Percentiles rank a stretch among this genome's conserved stretches.
These are phyloP conservation scores for Cancer borealis DNA, from an alignment of 2,888 invertebrate species.

Conservation along the genomic window DNA sequence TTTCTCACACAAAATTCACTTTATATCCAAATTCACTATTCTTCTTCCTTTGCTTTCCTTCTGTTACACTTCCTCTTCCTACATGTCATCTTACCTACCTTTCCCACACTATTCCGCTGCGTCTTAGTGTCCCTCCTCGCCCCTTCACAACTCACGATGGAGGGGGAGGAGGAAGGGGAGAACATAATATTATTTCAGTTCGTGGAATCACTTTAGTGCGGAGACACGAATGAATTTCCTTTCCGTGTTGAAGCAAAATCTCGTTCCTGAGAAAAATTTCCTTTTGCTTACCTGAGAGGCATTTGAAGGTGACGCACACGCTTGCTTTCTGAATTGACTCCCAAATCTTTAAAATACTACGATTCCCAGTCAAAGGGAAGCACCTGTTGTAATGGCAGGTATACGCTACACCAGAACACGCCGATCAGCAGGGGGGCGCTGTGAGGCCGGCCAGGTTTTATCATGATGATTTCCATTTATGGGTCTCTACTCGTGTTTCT, in stretches of 20 bases:
- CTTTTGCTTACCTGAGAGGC: background rate
- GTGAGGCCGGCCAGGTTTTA: conserved; percentile 23
- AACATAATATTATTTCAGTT: background rate
- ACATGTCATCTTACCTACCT: background rate
- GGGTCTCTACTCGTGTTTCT: conserved; percentile 55
- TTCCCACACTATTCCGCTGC: background rate
- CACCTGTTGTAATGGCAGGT: conserved; percentile 38
- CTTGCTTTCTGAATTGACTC: conserved; percentile 27
- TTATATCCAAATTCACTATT: background rate
- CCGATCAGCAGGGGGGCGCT: background rate
- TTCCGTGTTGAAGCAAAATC: background rate
- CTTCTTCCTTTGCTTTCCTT: background rate
- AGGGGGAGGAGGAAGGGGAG: background rate
- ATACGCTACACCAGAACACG: background rate
- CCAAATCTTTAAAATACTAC: background rate
- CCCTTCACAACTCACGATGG: conserved; percentile 5
- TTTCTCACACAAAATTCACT: background rate
- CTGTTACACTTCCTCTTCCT: background rate
- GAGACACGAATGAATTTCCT: background rate
- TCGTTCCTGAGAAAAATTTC: background rate
- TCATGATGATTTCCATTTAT: conserved; percentile 52
- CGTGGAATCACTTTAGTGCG: conserved; percentile 12
- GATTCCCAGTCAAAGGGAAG: background rate
- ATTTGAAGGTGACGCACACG: background rate
- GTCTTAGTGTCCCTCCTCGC: background rate